Base-by-base conservation (phyloP, 2,888 invertebrate genomes). In the Meganola albula region DNA sequence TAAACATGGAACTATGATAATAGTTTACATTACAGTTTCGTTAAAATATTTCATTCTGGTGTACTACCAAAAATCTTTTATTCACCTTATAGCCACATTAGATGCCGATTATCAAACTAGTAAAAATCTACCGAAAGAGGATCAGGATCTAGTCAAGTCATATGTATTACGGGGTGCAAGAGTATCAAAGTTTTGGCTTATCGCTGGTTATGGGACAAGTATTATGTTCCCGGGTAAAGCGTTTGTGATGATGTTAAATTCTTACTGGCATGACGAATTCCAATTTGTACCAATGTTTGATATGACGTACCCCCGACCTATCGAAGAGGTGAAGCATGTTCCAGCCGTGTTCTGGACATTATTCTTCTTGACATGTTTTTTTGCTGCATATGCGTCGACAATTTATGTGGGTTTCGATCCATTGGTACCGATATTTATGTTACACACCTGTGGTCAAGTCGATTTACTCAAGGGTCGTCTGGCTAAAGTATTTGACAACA, bases 341-440 rank as follows among this genome's bases (percentile, higher is more conserved):
- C 22, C 49, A 3, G 14, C 33, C n/a, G 24, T 58, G 0, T 73
- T 54, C 40, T 53, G 55, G 10, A 1, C 44, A 1, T 29, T 64
- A 12, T 68, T 63, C 20, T 3, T 29, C 1, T 18, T 60, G 3
- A 49, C 47, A 28, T 26, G 62, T 1, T n/a, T 46, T 7, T 74
- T 73, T 24, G 70, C 48, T 34, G 10, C 43, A 1, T 72, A 63
- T 28, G 63, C 71, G 0, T 34, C 50, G 0, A 35, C 62, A 0
- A 58, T 74, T 44, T 75, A 66, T 12, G 45, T 70, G 0, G 72
- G 72, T 2, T 80, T 79, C 40, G 82, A 83, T 53, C 70, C 80
- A 1, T 37, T 83, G n/a, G 63, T 72, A 1, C 75, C 76, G 0
- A 75, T 78, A 50, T 71, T 76, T 38, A 56, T 76, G 43, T 34